Base-by-base conservation (phyloP, 1,140 invertebrate species). In the Aphis craccivora region DNA sequence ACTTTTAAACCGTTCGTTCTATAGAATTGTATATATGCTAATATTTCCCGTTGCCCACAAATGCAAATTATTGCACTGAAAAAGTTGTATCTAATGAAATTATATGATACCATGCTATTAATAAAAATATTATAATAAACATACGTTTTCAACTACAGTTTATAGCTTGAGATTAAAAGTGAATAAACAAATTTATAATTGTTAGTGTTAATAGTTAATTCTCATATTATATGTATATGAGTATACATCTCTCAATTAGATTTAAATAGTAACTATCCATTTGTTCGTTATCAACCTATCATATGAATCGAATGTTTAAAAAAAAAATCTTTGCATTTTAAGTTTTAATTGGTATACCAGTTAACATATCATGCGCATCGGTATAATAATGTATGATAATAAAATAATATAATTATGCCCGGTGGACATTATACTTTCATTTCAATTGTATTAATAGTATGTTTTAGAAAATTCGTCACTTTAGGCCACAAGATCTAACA, bases 401-500 rank as follows among this genome's bases (percentile, higher is more conserved):
- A 84, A 84, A 84, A 84, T 84, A 87, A 35, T 18, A 89, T 51
- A 20, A 89, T 55, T 25, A 53, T 53, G 51, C 51, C 51, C 48
- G 51, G 35, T 55, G 11, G 76, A 51, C 20, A 92, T 25, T 18
- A 91, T 14, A 92, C 91, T 92, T 92, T 92, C 91, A 40, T 92
- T 92, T 92, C 91, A 81, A 91, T 81, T 91, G 90, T 91, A 45
- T 83, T 37, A 51, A 30, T 53, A 23, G 76, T 23, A 22, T 8
- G 67, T 51, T 53, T 84, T 92, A 83, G 76, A 92, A 92, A 83
- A 81, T 92, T 76, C 22, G n/a, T 83, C 45, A 35, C 91, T 92
- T 81, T 92, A 92, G 91, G 76, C 91, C 30, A 81, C n/a, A 1
- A 22, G 11, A 51, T 35, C 30, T 76, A 40, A 43, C 60, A n/a